These are phyloP conservation scores for Sorex araneus DNA, from an alignment of 2,113 vertebrate genomes.

Conservation along the genomic window DNA sequence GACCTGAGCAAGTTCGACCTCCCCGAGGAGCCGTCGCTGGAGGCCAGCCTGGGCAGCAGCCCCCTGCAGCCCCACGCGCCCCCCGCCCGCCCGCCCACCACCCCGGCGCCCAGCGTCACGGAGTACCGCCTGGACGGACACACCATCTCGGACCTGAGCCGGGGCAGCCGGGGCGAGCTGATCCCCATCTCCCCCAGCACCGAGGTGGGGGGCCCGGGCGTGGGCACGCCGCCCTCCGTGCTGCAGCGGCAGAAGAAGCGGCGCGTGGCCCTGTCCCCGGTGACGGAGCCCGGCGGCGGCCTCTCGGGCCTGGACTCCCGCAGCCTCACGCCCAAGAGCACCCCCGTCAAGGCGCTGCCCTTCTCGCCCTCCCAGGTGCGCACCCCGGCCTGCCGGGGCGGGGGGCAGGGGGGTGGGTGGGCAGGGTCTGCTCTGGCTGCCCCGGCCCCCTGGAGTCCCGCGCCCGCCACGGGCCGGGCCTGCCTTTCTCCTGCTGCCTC, in stretches of 20 bases:
- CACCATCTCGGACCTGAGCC: slow-evolving; percentile 96
- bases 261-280: slow-evolving; percentile 93
- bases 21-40: slow-evolving; percentile 88
- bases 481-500: too few species aligned
- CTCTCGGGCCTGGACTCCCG: slow-evolving; percentile 91
- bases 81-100: background rate
- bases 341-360: slow-evolving; percentile 96
- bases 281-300: slow-evolving; percentile 86
- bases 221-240: slow-evolving; percentile 93
- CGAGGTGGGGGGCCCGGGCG: slow-evolving; percentile 83
- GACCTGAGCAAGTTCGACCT: slow-evolving; percentile 96
- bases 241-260: slow-evolving; percentile 94
- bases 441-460: too few species aligned
- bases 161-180: slow-evolving; percentile 95
- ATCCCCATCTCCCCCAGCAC: slow-evolving; percentile 96
- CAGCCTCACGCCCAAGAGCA: slow-evolving; percentile 97
- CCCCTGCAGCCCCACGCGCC: slow-evolving; percentile 63
- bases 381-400: too few species aligned
- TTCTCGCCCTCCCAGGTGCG: slow-evolving; percentile 98
- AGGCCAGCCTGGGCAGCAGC: slow-evolving; percentile 71
- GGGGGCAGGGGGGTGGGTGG: too few species aligned
- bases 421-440: too few species aligned
- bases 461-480: too few species aligned
- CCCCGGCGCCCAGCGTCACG: slow-evolving; percentile 86
- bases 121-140: slow-evolving; percentile 96